Base-by-base conservation (phyloP, 2,113 vertebrate genomes). In the Melanerpes formicivorus region DNA sequence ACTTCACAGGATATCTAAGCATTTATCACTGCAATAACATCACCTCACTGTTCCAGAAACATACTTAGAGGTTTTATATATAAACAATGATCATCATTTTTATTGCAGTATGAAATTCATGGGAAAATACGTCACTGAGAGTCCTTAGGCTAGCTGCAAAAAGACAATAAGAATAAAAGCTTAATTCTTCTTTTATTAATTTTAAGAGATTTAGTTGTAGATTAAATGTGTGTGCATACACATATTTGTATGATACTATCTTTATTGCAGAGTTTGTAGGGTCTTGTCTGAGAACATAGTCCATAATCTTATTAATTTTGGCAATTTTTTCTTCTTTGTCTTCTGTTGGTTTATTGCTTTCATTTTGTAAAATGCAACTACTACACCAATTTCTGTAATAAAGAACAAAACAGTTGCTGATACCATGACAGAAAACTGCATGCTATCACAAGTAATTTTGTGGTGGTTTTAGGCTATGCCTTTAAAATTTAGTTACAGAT, bases 171-270 rank as follows among this genome's bases (percentile, higher is more conserved):
- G 32, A 44, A 25, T 12, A 87, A 66, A 2, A 22, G 11, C 26
- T 72, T 76, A n/a, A 76, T 50, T 70, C 5, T 37, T 3, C 17
- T 27, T 71, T 14, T 23, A 66, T 60, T 83, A 59, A 59, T 75
- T 55, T 11, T 16, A 56, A 15, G 3, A 76, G 5, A 55, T 70
- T 65, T 42, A 27, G 14, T 27, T 55, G 30, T 17, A 30, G 26
- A 22, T 25, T 63, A 69, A 32, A 29, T 48, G 46, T 19, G 46
- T 48, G 46, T 54, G 5, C 22, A 2, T 37, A 14, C 32, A 14
- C 44, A 10, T 29, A 8, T 16, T 6, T n/a, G 3, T 22, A 9
- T 46, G 27, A 58, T 0, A 34, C 5, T 2, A 10, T 15, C 16
- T 34, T 54, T 63, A 44, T 54, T 48, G 10, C 70, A 6, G 3